Conservation (phyloP, 2,888 invertebrate species). For the Adela reaumurella region DNA sequence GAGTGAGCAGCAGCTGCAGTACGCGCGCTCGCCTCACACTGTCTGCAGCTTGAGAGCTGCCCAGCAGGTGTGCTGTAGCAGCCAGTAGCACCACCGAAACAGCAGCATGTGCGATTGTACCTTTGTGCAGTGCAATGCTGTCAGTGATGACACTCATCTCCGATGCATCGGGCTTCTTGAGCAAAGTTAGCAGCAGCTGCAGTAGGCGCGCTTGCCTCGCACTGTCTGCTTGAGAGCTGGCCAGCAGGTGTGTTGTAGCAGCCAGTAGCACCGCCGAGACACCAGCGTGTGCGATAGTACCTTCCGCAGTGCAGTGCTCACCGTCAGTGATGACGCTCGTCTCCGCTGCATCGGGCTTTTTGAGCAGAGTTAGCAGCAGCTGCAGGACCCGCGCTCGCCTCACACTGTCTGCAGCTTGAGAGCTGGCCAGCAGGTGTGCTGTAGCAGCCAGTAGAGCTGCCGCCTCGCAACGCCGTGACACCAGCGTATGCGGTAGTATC, state of each 20-base stretch:
- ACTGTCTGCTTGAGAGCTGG: conserved; percentile 15
- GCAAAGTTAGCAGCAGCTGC: conserved; percentile 36
- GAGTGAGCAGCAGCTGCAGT: conserved; percentile 36
- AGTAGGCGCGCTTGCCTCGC: conserved; percentile 27
- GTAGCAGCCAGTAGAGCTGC: conserved; percentile 29
- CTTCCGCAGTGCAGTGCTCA: conserved; percentile 42
- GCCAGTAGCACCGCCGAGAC: conserved; percentile 30
- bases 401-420: conserved; percentile 11
- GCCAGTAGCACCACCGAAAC: conserved; percentile 30
- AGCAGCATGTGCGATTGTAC: conserved; percentile 38
- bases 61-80: conserved; percentile 24
- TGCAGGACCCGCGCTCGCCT: conserved; percentile 32
- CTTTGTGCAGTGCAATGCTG: too few relatives aligned
- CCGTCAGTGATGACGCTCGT: conserved; percentile 38
- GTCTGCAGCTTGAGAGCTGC: conserved; percentile 14
- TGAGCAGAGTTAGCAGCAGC: conserved; percentile 36
- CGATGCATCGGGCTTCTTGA: conserved; percentile 33
- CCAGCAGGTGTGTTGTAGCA: conserved; percentile 23
- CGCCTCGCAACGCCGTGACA: conserved; percentile 33
- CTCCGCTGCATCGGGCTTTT: conserved; percentile 34
- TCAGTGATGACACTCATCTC: conserved; percentile 37
- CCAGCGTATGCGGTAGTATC: conserved; percentile 38
- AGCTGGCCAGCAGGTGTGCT: conserved; percentile 22
- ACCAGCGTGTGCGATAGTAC: conserved; percentile 38
- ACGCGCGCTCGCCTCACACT: conserved; percentile 24